These are phyloP conservation scores for Temnothorax rugatulus DNA, from an alignment of 2,888 invertebrate genomes.

Conservation along the genomic window DNA sequence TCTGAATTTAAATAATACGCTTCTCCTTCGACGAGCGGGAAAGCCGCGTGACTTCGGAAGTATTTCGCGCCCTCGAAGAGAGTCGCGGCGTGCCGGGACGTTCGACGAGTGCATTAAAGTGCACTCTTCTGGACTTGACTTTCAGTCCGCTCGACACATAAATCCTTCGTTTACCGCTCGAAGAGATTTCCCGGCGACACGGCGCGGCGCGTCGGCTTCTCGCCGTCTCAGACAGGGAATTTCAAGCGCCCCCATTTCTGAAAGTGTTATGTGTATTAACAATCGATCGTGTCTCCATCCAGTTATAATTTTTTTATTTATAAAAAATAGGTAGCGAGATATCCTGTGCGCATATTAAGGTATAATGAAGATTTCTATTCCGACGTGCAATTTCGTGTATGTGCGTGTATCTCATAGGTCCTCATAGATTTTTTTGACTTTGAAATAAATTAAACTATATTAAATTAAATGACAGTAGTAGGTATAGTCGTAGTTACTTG, in stretches of 20 bases:
- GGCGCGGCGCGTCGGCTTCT: constrained; percentile 25
- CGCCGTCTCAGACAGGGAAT: constrained; percentile 6
- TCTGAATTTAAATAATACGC: constrained; percentile 47
- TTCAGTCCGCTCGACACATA: constrained; percentile 41
- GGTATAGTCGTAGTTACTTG: constrained; percentile 17
- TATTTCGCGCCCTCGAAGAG: constrained; percentile 51
- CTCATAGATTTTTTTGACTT: background rate
- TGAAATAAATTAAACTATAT: constrained; percentile 30
- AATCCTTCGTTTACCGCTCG: constrained; percentile 53
- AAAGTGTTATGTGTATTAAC: background rate
- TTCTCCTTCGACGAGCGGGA: constrained; percentile 29
- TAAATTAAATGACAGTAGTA: constrained; percentile 36
- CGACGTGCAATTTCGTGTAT: background rate
- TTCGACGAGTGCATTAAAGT: constrained; percentile 56
- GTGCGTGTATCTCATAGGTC: background rate
- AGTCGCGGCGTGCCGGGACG: constrained; percentile 54
- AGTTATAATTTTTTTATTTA: constrained; percentile 9
- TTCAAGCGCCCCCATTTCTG: background rate
- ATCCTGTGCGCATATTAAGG: background rate
- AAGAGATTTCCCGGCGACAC: constrained; percentile 41
- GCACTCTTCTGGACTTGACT: constrained; percentile 56
- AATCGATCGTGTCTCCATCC: constrained; percentile 8
- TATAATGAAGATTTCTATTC: constrained; percentile 4
- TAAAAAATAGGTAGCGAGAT: background rate
- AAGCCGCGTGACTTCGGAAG: constrained; percentile 41